A percentile compares a stretch with the other conserved stretches of the same genome.
Evolutionary conservation across 2,797 vertebrate genomes (phyloP).

Genomic region (Gambelia wislizenii): DNA sequence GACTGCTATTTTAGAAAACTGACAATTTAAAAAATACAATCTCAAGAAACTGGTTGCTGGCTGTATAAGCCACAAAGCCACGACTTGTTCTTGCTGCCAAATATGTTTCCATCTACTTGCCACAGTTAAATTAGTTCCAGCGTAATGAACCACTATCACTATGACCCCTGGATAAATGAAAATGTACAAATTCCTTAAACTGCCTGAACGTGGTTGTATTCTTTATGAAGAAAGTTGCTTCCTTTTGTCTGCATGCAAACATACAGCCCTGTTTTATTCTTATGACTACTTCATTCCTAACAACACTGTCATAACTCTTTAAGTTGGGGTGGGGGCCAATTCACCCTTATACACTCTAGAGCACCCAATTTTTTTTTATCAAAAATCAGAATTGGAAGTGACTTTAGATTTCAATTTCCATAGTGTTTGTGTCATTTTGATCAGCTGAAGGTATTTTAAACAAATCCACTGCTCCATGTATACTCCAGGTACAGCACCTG

Average conservation of each 20-base stretch:
- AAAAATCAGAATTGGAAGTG: too few species aligned
- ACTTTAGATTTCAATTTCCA: too few species aligned
- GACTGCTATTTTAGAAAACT: not conserved
- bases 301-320: too few species aligned
- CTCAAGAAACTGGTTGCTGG: slow-evolving; percentile 24
- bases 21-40: slow-evolving; percentile 16
- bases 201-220: not conserved
- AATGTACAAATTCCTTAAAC: not conserved
- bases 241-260: not conserved
- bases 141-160: not conserved
- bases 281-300: not conserved
- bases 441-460: too few species aligned
- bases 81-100: slow-evolving; percentile 17
- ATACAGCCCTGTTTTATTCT: not conserved
- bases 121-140: not conserved
- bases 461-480: too few species aligned
- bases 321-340: too few species aligned
- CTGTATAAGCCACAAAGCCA: not conserved
- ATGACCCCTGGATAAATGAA: not conserved
- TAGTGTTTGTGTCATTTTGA: too few species aligned
- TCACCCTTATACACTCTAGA: too few species aligned
- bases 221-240: not conserved
- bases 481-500: too few species aligned
- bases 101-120: slow-evolving; percentile 20
- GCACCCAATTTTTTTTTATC: too few species aligned